Evolutionary conservation across 2,888 invertebrate genomes (phyloP), one percentile per base, ranked within the genome.

Genomic region (Acleris emargana): DNA sequence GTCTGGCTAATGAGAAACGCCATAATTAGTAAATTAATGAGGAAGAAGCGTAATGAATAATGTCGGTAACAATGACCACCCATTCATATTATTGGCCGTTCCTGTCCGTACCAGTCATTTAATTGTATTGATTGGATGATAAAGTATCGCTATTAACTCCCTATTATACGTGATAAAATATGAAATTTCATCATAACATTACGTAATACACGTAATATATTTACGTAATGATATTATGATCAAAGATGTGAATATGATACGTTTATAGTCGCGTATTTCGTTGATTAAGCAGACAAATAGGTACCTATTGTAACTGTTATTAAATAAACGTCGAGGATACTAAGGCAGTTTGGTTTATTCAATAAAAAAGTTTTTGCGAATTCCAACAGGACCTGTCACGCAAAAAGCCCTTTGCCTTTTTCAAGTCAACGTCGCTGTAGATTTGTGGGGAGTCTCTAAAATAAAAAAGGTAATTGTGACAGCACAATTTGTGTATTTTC

Each of bases 401-500:
- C 18, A 59, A 64, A 63, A 63, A 54, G 53, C 38, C 25, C 22
- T 49, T 54, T 42, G 53, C 55, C 50, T 64, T 49, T 49, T 53
- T 38, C 38, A 13, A 38, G 58, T 43, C 50, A 54, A 32, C 59
- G 57, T 57, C 64, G 49, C 47, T 43, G 38, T 43, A 50, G 59
- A 64, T 59, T 64, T 54, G 43, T 20, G 32, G 53, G 49, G 54
- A 64, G 43, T 50, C 16, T 59, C 49, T 25, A 45, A 59, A 64
- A 54, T 55, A 42, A 57, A 60, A 55, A 58, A 60, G 63, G 55
- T 64, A 45, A 47, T 61, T 61, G 57, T 51, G 22, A 17, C 17
- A 47, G 38, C 55, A 38, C 45, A 69, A 70, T 67, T 60, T 68
- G 62, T 68, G 69, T 67, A 67, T 60, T 63, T 64, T 28, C 25